Conservation (phyloP, 1,140 invertebrate genomes). For the Whitmania pigra region DNA sequence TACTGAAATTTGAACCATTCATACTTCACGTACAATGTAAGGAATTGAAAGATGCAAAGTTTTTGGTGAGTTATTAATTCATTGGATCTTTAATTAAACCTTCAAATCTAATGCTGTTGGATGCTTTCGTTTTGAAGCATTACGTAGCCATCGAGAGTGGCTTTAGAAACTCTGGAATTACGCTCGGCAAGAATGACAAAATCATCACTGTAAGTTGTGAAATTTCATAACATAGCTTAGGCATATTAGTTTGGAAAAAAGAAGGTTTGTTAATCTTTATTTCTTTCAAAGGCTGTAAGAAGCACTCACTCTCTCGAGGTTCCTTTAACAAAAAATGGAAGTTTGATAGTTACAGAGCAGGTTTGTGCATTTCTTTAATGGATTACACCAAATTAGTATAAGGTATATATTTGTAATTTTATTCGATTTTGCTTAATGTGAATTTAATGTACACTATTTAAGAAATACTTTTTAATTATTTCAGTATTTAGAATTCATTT, state of each 20-base stretch:
- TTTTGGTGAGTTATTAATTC: slow-evolving; percentile 32
- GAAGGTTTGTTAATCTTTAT: neutral
- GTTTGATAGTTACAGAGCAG: slow-evolving; percentile 36
- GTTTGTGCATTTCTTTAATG: slow-evolving; percentile 27
- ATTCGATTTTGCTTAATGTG: slow-evolving; percentile 1
- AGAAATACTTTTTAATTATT: slow-evolving; percentile 23
- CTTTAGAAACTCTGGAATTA: slow-evolving; percentile 48
- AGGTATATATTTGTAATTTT: slow-evolving; percentile 9
- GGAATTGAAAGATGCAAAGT: slow-evolving; percentile 40
- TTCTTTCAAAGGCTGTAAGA: slow-evolving; percentile 38
- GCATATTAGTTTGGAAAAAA: neutral
- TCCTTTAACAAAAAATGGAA: slow-evolving; percentile 37
- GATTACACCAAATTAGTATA: neutral
- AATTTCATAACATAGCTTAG: slow-evolving; percentile 13
- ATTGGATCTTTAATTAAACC: slow-evolving; percentile 6
- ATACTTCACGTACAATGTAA: slow-evolving; percentile 47
- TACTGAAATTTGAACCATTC: slow-evolving; percentile 49
- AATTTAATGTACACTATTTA: neutral
- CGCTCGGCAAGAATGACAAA: slow-evolving; percentile 44
- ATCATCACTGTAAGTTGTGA: slow-evolving; percentile 41
- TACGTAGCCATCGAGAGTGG: slow-evolving; percentile 43
- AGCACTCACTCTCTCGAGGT: slow-evolving; percentile 44
- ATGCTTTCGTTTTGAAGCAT: slow-evolving; percentile 35
- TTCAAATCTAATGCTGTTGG: neutral
- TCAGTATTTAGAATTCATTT: slow-evolving; percentile 33